Conservation (phyloP, 1,140 invertebrate species). For the Bombus impatiens region DNA sequence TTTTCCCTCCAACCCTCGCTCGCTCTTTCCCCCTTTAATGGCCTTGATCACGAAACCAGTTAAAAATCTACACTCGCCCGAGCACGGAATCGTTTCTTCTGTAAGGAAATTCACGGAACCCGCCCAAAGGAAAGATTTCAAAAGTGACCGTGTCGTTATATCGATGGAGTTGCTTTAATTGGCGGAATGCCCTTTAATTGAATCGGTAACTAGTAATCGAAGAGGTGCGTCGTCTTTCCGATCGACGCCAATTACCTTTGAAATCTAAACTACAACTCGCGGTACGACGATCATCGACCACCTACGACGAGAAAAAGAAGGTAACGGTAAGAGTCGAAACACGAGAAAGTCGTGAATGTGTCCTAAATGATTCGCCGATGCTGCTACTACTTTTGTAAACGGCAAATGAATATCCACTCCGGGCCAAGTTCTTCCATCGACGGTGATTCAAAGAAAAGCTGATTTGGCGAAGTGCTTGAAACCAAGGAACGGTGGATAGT, state of each 20-base stretch:
- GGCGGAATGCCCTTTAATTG: constrained; percentile 30
- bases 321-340: neutral
- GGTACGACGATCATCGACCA: neutral
- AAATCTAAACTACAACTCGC: constrained; percentile 20
- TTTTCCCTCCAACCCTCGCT: constrained; percentile 41
- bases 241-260: constrained; percentile 29
- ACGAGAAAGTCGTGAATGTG: neutral
- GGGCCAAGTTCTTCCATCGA: neutral
- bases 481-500: constrained; percentile 2
- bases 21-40: constrained; percentile 66
- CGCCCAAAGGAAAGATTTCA: neutral
- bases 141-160: constrained; percentile 26
- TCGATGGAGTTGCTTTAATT: constrained; percentile 39
- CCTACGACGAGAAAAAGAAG: neutral
- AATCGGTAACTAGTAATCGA: constrained; percentile 22
- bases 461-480: constrained; percentile 56
- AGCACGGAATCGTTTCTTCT: constrained; percentile 34
- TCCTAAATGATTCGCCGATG: neutral
- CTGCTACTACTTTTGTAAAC: neutral
- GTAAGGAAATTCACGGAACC: constrained; percentile 9
- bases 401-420: constrained; percentile 28
- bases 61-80: constrained; percentile 71
- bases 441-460: constrained; percentile 65
- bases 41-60: constrained; percentile 74
- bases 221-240: constrained; percentile 25